A percentile compares a stretch with the other conserved stretches of the same genome.
These are phyloP conservation scores for Cliona cf. orientalis DNA, from an alignment of 37 sponge, comb jelly and placozoan species.

Conservation along the genomic window DNA sequence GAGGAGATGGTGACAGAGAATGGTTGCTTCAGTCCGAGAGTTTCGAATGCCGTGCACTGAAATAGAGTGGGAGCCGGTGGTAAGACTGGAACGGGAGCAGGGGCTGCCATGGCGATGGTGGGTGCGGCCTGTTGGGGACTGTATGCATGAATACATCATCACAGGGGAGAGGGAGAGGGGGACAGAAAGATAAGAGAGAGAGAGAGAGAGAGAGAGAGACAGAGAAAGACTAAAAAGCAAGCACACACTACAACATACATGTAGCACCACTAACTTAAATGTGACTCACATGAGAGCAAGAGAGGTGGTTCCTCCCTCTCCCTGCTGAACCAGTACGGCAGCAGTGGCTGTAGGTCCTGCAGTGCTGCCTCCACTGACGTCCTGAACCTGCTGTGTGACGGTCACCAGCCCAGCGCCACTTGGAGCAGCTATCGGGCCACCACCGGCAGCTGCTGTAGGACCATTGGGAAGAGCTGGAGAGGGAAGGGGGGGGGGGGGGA, in stretches of 20 bases:
- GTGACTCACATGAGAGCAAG: too few species aligned
- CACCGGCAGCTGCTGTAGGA: too few species aligned
- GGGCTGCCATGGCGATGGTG: background rate
- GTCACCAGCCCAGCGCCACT: too few species aligned
- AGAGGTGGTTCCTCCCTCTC: too few species aligned
- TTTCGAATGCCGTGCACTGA: slow-evolving; percentile 70
- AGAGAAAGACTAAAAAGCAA: background rate
- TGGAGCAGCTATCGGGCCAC: too few species aligned
- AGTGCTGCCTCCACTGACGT: too few species aligned
- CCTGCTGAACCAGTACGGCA: too few species aligned
- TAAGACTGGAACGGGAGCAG: too few species aligned
- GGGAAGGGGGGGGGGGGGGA: background rate
- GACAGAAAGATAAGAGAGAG: background rate
- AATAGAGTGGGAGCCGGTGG: too few species aligned
- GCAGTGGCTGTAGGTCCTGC: too few species aligned
- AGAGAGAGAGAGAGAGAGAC: background rate
- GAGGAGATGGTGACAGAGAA: slow-evolving; percentile 73
- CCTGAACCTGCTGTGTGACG: too few species aligned
- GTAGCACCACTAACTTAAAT: too few species aligned
- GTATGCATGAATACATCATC: background rate
- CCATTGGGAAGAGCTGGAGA: background rate
- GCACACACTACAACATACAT: background rate
- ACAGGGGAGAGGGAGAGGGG: background rate
- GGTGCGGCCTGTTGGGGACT: background rate
- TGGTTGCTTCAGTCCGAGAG: slow-evolving; percentile 72